These are phyloP conservation scores for Lasioglossum malachurum DNA, from an alignment of 2,888 invertebrate genomes.

Conservation along the genomic window DNA sequence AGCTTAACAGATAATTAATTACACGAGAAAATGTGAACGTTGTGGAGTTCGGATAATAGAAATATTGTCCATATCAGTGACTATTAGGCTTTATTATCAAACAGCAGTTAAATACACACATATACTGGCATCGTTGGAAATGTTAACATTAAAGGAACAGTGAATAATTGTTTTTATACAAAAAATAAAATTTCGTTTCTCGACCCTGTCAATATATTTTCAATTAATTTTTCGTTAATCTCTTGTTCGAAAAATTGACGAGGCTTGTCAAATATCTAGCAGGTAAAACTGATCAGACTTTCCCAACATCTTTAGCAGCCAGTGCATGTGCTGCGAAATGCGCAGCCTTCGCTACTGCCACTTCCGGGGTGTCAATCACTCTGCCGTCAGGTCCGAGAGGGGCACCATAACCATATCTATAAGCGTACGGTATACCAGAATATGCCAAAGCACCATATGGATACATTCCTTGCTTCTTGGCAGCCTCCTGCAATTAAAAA, in stretches of 20 bases:
- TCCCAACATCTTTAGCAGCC: conserved; percentile 64
- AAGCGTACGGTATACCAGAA: conserved; percentile 72
- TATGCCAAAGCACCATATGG: conserved; percentile 79
- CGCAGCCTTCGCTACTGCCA: conserved; percentile 80
- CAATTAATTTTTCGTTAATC: background rate
- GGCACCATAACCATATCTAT: conserved; percentile 76
- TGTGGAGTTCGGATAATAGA: background rate
- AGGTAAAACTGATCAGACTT: background rate
- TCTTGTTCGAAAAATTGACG: background rate
- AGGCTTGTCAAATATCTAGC: background rate
- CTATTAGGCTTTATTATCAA: background rate
- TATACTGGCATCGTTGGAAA: background rate
- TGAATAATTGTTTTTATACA: background rate
- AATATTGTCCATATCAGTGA: background rate
- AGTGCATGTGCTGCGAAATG: conserved; percentile 78
- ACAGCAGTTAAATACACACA: background rate
- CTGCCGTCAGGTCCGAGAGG: conserved; percentile 78
- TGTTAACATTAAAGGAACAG: background rate
- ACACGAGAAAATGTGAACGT: background rate
- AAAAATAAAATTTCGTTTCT: background rate
- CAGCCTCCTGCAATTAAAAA: conserved; percentile 64
- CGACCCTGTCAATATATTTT: background rate
- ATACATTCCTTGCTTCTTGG: conserved; percentile 63
- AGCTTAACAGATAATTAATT: background rate
- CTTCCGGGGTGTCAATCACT: conserved; percentile 82